Evolutionary conservation across 1,140 invertebrate genomes (phyloP).

Genomic region (Drosophila nasuta): DNA sequence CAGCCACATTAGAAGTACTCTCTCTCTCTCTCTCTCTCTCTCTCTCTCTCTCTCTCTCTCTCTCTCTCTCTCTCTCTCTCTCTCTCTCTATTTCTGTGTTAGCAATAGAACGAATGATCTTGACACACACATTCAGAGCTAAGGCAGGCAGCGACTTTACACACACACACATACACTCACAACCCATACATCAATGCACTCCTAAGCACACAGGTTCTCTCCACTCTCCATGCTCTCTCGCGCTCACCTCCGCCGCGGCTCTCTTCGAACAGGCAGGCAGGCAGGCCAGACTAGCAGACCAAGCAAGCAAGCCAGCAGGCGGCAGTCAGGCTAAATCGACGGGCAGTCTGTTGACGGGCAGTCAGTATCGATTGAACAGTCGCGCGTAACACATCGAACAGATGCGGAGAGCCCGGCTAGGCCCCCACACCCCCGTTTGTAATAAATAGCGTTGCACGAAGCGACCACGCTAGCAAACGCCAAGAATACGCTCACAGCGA

Average conservation of each 20-base stretch:
- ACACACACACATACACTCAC: constrained; percentile 20
- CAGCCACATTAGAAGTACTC: constrained; percentile 19
- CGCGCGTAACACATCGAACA: constrained; percentile 76
- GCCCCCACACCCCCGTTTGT: constrained; percentile 59
- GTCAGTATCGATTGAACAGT: constrained; percentile 77
- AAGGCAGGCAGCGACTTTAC: constrained; percentile 2
- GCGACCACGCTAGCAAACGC: constrained; percentile 73
- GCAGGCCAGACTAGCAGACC: too few relatives aligned
- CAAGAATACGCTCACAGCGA: constrained; percentile 72
- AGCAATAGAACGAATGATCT: constrained; percentile 66
- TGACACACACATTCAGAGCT: constrained; percentile 47
- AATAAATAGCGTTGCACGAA: constrained; percentile 76
- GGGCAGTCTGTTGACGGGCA: constrained; percentile 43
- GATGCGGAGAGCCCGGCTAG: constrained; percentile 60
- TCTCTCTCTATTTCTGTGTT: constrained; percentile 1
- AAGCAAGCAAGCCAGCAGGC: constrained; percentile 16
- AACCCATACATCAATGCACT: background rate
- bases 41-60: too few relatives aligned
- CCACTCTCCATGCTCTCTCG: constrained; percentile 11
- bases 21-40: constrained; percentile 17
- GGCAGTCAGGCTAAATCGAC: constrained; percentile 24
- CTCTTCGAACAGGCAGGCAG: constrained; percentile 7
- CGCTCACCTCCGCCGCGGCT: constrained; percentile 1
- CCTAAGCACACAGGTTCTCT: constrained; percentile 22
- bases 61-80: too few relatives aligned